Conservation (phyloP, 2,113 vertebrate genomes). For the Aptenodytes forsteri region DNA sequence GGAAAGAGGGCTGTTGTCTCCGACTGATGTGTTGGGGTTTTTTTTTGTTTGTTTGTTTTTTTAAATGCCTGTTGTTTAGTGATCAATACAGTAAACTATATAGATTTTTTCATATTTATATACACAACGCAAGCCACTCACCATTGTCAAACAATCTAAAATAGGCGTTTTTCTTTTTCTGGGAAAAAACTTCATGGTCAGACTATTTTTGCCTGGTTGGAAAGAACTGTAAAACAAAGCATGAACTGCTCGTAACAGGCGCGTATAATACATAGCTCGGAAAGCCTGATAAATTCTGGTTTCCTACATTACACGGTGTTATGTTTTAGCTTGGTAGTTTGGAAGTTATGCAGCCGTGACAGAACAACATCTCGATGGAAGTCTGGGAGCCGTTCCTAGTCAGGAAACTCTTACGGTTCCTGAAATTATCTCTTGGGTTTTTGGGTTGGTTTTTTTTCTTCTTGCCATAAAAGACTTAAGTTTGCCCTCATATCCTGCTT, state of each 20-base stretch:
- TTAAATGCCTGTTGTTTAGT: background rate
- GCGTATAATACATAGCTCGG: fast-evolving
- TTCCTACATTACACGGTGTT: background rate
- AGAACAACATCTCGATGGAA: background rate
- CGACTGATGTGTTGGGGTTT: fast-evolving
- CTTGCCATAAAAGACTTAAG: background rate
- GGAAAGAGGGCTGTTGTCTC: background rate
- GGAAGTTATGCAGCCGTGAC: background rate
- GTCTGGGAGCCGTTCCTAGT: background rate
- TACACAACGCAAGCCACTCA: background rate
- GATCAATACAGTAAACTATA: background rate
- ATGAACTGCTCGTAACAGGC: fast-evolving
- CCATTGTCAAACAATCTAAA: background rate
- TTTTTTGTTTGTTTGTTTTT: background rate
- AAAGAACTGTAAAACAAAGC: background rate
- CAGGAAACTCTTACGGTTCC: background rate
- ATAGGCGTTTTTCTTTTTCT: background rate
- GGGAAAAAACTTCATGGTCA: background rate
- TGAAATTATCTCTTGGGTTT: background rate
- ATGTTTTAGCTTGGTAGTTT: background rate
- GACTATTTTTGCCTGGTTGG: background rate
- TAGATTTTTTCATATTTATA: background rate
- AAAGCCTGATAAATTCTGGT: background rate
- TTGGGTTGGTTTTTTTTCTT: background rate
- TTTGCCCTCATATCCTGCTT: background rate